Percentiles rank a stretch among this genome's conserved stretches.
Conservation (phyloP, 2,797 vertebrate species). For the Dicrostonyx torquatus region DNA sequence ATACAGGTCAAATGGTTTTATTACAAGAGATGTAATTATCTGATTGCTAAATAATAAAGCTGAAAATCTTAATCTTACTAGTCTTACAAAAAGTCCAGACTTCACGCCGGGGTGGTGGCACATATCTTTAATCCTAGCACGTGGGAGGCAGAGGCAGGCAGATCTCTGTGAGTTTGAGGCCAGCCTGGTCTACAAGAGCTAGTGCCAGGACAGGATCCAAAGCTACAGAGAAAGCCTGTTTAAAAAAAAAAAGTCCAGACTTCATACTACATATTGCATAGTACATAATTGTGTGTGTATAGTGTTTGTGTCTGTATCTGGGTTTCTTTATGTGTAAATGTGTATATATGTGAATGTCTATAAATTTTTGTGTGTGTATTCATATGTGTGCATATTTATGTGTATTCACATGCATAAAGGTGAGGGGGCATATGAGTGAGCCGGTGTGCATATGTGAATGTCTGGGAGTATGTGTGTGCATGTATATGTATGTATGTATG, state of each 20-base stretch:
- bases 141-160: too few species aligned
- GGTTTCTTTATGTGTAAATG: background rate
- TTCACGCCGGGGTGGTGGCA: rapidly evolving
- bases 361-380: background rate
- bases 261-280: background rate
- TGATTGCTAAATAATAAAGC: conserved; percentile 1
- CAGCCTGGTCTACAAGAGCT: too few species aligned
- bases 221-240: too few species aligned
- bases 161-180: too few species aligned
- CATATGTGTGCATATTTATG: background rate
- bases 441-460: background rate
- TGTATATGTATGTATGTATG: background rate
- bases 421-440: background rate
- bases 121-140: too few species aligned
- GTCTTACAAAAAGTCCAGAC: background rate
- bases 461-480: too few species aligned
- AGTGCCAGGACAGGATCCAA: too few species aligned
- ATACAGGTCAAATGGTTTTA: background rate
- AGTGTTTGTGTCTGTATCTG: background rate
- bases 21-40: background rate
- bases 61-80: background rate
- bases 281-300: background rate
- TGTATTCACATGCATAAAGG: too few species aligned
- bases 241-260: background rate
- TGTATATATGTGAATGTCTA: background rate